phyloP scores from a whole-genome alignment of 2,888 invertebrate species.

The Meteorus colon region DNA sequence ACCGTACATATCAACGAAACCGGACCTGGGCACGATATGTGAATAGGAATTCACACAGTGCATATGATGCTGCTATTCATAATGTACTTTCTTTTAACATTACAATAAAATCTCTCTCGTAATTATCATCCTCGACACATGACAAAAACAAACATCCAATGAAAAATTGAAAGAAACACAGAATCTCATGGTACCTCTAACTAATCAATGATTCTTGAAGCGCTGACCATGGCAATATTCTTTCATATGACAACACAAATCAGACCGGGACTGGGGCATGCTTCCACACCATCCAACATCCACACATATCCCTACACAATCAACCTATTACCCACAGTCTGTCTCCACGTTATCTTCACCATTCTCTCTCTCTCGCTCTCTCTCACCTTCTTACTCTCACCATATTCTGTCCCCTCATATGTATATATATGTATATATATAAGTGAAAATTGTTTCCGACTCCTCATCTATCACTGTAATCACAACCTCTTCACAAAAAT shows the following conservation, averaged over 20 bases:
- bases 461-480: not conserved
- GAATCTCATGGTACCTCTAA: constrained; percentile 23
- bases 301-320: constrained; percentile 43
- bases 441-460: not conserved
- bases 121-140: not conserved
- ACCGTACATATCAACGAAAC: constrained; percentile 19
- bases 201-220: constrained; percentile 10
- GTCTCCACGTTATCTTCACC: constrained; percentile 51
- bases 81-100: not conserved
- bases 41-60: constrained; percentile 8
- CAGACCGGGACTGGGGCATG: constrained; percentile 46
- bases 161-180: constrained; percentile 20
- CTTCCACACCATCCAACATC: constrained; percentile 40
- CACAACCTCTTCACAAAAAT: constrained; percentile 29
- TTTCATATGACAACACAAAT: constrained; percentile 40
- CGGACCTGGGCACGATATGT: constrained; percentile 17
- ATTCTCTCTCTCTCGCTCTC: constrained; percentile 23
- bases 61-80: not conserved
- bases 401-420: not conserved
- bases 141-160: not conserved
- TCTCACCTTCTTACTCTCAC: constrained; percentile 10
- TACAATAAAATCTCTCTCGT: not conserved
- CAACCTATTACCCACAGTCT: constrained; percentile 21
- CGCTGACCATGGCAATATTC: constrained; percentile 24
- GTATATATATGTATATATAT: not conserved